Conservation (phyloP, 2,888 invertebrate genomes). For the Ischnus inquisitorius region DNA sequence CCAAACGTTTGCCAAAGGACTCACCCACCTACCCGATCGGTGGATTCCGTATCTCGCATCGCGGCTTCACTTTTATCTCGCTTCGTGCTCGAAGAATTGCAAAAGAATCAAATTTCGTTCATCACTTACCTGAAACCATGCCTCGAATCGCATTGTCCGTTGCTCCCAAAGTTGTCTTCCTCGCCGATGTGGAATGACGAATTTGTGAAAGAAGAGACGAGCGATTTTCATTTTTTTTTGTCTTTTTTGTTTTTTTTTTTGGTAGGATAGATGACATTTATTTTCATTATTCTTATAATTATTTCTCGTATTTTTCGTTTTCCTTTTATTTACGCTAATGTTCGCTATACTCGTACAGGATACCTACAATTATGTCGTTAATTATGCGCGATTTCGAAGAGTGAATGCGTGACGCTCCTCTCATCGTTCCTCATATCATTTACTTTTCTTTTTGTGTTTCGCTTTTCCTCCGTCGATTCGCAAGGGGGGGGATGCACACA, state of each 20-base stretch:
- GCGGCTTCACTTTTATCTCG: not conserved
- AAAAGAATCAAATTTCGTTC: not conserved
- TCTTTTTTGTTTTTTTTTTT: conserved; percentile 62
- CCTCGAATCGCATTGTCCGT: not conserved
- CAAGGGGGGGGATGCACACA: not conserved
- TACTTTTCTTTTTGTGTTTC: conserved; percentile 14
- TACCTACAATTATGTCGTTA: conserved; percentile 85
- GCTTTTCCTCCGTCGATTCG: conserved; percentile 14
- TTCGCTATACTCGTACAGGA: conserved; percentile 83
- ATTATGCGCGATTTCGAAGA: conserved; percentile 84
- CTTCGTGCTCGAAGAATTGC: not conserved
- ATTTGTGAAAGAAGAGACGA: conserved; percentile 49
- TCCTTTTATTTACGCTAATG: conserved; percentile 83
- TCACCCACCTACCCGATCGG: conserved; percentile 8
- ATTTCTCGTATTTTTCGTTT: conserved; percentile 84
- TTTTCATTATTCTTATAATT: conserved; percentile 70
- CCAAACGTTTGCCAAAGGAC: conserved; percentile 48
- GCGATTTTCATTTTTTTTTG: conserved; percentile 41
- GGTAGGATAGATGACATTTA: conserved; percentile 76
- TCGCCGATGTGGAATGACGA: conserved; percentile 13
- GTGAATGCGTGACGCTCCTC: conserved; percentile 80
- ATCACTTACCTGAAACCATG: conserved; percentile 47
- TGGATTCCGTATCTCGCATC: conserved; percentile 18
- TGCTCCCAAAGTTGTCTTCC: conserved; percentile 4
- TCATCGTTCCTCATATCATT: conserved; percentile 24